Conservation (phyloP, 2,888 invertebrate species). For the Quadroppia sp. region DNA sequence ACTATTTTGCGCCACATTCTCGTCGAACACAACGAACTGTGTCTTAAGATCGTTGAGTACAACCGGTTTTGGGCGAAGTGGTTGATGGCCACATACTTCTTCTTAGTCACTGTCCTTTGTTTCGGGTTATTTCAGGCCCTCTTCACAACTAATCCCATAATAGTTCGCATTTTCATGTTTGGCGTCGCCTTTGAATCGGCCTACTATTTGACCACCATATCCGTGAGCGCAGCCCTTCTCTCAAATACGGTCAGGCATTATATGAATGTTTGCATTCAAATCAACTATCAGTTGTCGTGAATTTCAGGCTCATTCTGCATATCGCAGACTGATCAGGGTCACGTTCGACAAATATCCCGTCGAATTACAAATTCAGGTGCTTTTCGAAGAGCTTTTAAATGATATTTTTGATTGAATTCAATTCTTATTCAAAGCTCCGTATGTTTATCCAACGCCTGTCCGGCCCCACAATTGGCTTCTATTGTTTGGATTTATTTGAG, state of each 20-base stretch:
- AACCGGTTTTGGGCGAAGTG: slow-evolving; percentile 38
- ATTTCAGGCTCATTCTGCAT: slow-evolving; percentile 39
- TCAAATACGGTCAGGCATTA: slow-evolving; percentile 31
- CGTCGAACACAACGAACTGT: slow-evolving; percentile 38
- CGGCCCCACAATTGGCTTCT: slow-evolving; percentile 40
- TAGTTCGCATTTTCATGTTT: slow-evolving; percentile 36
- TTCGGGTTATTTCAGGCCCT: slow-evolving; percentile 39
- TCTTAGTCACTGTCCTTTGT: slow-evolving; percentile 25
- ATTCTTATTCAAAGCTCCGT: slow-evolving; percentile 37
- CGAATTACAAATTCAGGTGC: slow-evolving; percentile 42
- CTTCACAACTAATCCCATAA: slow-evolving; percentile 24
- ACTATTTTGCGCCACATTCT: slow-evolving; percentile 24
- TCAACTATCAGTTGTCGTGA: not conserved
- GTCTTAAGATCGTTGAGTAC: slow-evolving; percentile 37
- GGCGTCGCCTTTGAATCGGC: not conserved
- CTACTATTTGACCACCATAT: slow-evolving; percentile 33
- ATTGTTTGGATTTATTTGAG: slow-evolving; percentile 42
- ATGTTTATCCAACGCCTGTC: slow-evolving; percentile 42
- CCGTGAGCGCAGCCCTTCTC: slow-evolving; percentile 29
- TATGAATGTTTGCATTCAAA: not conserved
- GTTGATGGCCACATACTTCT: slow-evolving; percentile 39
- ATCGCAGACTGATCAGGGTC: slow-evolving; percentile 36
- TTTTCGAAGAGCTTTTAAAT: not conserved
- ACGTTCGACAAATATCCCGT: slow-evolving; percentile 40
- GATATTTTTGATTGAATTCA: not conserved